Conservation (phyloP, 2,113 vertebrate species). For the Saguinus imperator region DNA sequence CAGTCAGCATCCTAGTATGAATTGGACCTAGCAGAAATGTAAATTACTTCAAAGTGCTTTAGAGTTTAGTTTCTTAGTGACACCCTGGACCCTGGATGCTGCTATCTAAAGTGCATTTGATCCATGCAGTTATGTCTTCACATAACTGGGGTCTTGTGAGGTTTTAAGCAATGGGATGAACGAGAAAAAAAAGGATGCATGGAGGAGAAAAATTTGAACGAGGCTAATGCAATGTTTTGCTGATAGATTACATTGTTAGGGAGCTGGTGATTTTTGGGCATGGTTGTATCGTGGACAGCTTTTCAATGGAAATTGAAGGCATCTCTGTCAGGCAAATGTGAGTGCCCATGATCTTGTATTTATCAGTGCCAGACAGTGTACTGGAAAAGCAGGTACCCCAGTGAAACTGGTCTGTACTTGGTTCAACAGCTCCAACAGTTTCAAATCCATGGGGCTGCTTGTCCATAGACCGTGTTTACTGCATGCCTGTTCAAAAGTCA, state of each 20-base stretch:
- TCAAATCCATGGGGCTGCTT: background rate
- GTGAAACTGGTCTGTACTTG: background rate
- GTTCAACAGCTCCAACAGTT: background rate
- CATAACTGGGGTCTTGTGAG: background rate
- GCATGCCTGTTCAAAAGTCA: background rate
- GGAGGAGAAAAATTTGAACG: background rate
- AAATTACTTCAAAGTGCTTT: slow-evolving; percentile 19
- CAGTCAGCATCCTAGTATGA: slow-evolving; percentile 43
- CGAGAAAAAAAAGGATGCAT: background rate
- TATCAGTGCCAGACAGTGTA: background rate
- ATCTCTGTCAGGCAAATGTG: background rate
- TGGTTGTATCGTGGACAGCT: background rate
- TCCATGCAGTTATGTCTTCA: background rate
- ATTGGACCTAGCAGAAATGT: slow-evolving; percentile 51
- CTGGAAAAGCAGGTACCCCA: background rate
- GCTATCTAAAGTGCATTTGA: background rate
- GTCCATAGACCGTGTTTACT: background rate
- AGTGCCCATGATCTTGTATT: background rate
- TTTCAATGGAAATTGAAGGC: background rate
- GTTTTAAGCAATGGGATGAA: background rate
- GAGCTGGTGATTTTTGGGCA: background rate
- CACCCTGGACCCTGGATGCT: background rate
- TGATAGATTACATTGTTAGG: background rate
- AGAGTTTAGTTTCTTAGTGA: slow-evolving; percentile 15
- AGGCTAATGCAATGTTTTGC: background rate